Evolutionary conservation across 2,113 vertebrate genomes (phyloP).

Genomic region (Serilophus lunatus): DNA sequence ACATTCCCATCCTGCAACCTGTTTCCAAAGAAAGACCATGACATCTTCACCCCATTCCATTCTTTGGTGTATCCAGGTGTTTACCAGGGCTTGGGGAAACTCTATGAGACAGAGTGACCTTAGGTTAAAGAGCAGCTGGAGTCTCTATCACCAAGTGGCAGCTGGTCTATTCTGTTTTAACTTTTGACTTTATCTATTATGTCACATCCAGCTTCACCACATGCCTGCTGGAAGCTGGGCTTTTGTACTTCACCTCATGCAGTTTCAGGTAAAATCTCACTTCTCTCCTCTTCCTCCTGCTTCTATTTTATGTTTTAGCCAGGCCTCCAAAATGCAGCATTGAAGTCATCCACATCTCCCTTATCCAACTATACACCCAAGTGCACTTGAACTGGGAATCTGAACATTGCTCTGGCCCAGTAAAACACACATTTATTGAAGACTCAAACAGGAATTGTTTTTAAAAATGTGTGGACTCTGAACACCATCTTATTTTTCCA

Average conservation of each 20-base stretch:
- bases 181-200: no score
- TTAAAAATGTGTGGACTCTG: background rate
- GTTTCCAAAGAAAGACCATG: no score
- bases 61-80: no score
- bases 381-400: background rate
- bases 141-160: no score
- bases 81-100: no score
- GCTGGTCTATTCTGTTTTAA: no score
- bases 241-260: background rate
- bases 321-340: background rate
- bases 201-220: background rate
- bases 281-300: background rate
- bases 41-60: no score
- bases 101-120: no score
- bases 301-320: background rate
- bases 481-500: background rate
- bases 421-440: background rate
- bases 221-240: background rate
- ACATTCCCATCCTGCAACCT: no score
- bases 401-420: background rate
- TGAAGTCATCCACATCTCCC: rapidly evolving
- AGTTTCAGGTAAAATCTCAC: background rate
- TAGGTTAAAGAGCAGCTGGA: no score
- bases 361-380: no score
- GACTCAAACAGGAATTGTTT: background rate